Percentiles rank a stretch among this genome's conserved stretches.
Conservation (phyloP, 2,113 vertebrate genomes). For the Alces alces region DNA sequence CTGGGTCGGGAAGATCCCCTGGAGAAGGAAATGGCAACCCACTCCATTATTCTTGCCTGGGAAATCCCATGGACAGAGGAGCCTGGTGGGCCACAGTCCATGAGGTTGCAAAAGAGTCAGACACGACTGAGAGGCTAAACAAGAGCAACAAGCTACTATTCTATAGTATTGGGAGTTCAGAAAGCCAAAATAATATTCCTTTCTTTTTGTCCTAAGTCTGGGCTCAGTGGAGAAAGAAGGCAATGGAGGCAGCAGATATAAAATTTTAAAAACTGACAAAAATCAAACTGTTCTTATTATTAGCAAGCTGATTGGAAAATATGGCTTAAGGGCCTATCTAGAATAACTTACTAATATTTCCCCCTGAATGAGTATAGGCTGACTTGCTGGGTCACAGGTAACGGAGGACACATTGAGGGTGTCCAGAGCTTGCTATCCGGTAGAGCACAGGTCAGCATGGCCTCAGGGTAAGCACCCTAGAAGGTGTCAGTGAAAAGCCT, state of each 20-base stretch:
- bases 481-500: neutral
- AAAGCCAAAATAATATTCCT: neutral
- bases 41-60: neutral
- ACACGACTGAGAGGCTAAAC: neutral
- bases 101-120: neutral
- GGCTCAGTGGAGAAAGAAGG: neutral
- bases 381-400: neutral
- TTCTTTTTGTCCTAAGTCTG: neutral
- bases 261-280: neutral
- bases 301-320: neutral
- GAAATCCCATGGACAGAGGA: neutral
- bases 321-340: neutral
- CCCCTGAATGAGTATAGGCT: neutral
- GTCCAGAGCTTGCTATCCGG: neutral
- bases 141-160: neutral
- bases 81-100: neutral
- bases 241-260: neutral
- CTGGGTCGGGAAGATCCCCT: neutral
- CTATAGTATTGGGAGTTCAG: neutral
- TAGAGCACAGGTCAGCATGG: neutral
- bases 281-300: neutral
- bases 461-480: neutral
- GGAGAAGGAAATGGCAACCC: neutral
- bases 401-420: neutral
- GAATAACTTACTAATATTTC: neutral